Conservation (phyloP, 2,888 invertebrate genomes). For the Volucella inflata region DNA sequence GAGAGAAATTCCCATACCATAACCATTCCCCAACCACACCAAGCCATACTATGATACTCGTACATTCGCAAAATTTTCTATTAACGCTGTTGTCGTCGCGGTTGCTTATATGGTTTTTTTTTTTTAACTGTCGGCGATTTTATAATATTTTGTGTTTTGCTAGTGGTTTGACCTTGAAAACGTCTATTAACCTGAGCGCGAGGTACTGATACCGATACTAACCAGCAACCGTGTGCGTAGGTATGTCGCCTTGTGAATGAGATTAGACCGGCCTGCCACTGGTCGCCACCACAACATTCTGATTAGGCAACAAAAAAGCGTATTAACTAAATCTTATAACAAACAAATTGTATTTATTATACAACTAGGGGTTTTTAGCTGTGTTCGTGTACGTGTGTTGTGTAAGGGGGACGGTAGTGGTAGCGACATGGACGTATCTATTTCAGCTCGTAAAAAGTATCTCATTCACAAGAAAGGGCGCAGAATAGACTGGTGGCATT, state of each 20-base stretch:
- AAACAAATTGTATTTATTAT: constrained; percentile 34
- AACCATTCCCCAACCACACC: too few species aligned
- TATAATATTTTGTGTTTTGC: constrained; percentile 30
- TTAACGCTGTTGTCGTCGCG: not conserved
- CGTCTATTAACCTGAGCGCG: constrained; percentile 64
- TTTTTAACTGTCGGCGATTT: constrained; percentile 22
- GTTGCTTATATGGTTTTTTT: constrained; percentile 7
- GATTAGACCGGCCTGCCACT: constrained; percentile 17
- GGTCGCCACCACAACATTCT: not conserved
- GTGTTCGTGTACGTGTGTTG: not conserved
- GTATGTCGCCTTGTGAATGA: constrained; percentile 39
- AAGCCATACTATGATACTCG: not conserved
- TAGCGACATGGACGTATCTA: too few species aligned
- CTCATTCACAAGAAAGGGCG: too few species aligned
- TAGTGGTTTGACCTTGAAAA: constrained; percentile 67
- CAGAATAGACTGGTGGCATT: too few species aligned
- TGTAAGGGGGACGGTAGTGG: not conserved
- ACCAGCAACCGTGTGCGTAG: not conserved
- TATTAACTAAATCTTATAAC: constrained; percentile 52
- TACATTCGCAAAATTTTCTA: too few species aligned
- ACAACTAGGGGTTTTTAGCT: not conserved
- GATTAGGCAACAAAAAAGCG: constrained; percentile 6
- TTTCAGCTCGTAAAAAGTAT: too few species aligned
- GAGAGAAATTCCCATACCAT: constrained; percentile 36
- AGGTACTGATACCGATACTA: constrained; percentile 24